Evolutionary conservation across 2,888 invertebrate genomes (phyloP).

Genomic region (Lasioglossum figueresi): DNA sequence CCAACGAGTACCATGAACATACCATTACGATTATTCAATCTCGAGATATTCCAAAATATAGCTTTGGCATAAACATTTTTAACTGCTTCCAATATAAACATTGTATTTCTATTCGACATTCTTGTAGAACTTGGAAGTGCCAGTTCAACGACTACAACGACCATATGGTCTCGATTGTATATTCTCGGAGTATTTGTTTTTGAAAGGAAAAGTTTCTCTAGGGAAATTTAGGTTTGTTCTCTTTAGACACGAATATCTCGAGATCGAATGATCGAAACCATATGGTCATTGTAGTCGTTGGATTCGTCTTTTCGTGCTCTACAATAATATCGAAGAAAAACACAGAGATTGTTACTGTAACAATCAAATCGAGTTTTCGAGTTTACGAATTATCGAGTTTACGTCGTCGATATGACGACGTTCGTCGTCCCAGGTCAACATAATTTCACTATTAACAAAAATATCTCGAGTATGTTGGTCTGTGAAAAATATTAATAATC

Average conservation of each 20-base stretch:
- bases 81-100: neutral
- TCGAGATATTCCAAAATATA: neutral
- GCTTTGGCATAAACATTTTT: neutral
- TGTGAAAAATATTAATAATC: neutral
- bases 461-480: too few relatives aligned
- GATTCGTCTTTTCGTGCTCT: neutral
- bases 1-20: neutral
- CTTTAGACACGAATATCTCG: neutral
- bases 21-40: neutral
- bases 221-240: neutral
- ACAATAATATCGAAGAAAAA: neutral
- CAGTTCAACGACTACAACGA: neutral
- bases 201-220: neutral
- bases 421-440: neutral
- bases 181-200: neutral
- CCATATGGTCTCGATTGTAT: neutral
- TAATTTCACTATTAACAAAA: neutral
- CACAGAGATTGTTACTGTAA: neutral
- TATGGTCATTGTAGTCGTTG: neutral
- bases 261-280: neutral
- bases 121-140: neutral
- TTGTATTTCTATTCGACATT: neutral
- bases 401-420: too few relatives aligned
- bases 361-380: neutral
- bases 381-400: neutral